Evolutionary conservation across 2,797 vertebrate genomes (phyloP), one percentile per base, ranked within the genome.

Genomic region (Acropternis orthonyx): DNA sequence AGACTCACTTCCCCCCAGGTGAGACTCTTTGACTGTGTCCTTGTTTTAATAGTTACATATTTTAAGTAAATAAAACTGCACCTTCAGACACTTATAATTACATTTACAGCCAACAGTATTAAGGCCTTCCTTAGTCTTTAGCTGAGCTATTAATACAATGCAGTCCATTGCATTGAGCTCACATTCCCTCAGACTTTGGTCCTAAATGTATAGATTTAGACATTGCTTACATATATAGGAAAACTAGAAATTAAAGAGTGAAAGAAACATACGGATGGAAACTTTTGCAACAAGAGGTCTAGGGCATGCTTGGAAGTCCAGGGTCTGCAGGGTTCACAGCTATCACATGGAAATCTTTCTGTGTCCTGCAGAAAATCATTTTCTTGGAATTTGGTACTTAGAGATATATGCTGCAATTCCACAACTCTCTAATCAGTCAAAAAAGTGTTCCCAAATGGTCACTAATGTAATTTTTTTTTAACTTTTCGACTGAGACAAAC

Each of bases 321-420:
- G 94, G 84, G 43, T 96, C 97, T 39, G 97, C 95, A 61, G 88
- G 89, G 95, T 98, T 98, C 63, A 98, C 93, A 90, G 97, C 93
- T 74, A 63, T 96, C 44, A 98, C 96, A 79, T 27, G 32, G 92
- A 98, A 98, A 95, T 98, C 97, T 34, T 88, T 98, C 98, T 62
- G 95, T 91, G 76, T 96, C 97, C 34, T 98, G 96, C 78, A 98
- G 93, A 88, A 98, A 96, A 52, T 92, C 96, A 49, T 93, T 95
- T 76, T 95, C 96, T 67, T 93, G 95, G 71, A 85, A 97, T 81
- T 93, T 97, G 43, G 94, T 96, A 66, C 93, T 97, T 98, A 83
- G 55, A 69, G n/a, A 78, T 20, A 67, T 4, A 17, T 9, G 15
- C 48, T 87, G 34, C 27, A 78, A 75, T 32, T 52, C 77, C 26